phyloP scores from a whole-genome alignment of 2,797 vertebrate genomes.

The Potorous gilbertii region DNA sequence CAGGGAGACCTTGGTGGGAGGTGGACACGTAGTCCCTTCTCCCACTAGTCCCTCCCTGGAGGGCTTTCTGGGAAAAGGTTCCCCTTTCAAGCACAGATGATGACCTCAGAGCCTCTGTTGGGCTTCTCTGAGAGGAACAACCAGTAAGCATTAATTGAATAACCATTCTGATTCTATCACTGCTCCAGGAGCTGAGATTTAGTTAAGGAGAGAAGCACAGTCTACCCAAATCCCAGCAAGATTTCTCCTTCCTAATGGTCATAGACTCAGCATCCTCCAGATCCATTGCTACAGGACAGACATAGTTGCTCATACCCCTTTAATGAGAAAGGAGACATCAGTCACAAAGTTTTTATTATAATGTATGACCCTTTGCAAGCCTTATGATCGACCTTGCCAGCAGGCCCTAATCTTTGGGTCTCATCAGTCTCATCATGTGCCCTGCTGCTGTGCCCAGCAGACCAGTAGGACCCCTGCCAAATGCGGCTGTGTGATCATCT shows the following conservation, averaged over 20 bases:
- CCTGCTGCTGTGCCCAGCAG: not conserved
- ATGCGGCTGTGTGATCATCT: not conserved
- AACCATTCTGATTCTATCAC: not conserved
- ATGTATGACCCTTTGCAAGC: not conserved
- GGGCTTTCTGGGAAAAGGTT: not conserved
- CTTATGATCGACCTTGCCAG: no score
- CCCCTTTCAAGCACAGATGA: not conserved
- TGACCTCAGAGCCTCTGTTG: not conserved
- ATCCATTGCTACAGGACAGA: not conserved
- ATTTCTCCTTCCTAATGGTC: not conserved
- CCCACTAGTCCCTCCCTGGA: not conserved
- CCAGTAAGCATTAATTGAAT: not conserved
- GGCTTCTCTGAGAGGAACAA: not conserved
- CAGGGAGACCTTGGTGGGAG: constrained; percentile 54
- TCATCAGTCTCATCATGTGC: not conserved
- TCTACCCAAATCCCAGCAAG: not conserved
- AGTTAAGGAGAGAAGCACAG: not conserved
- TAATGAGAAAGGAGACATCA: not conserved
- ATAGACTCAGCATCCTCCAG: not conserved
- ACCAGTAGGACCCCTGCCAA: not conserved
- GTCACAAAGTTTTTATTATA: not conserved
- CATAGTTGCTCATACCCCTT: not conserved
- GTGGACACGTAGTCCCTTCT: constrained; percentile 20
- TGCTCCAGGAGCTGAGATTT: not conserved
- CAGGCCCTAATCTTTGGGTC: not conserved